Evolutionary conservation across 2,797 vertebrate genomes (phyloP), one percentile per base, ranked within the genome.

Genomic region (Cheirogaleus major): DNA sequence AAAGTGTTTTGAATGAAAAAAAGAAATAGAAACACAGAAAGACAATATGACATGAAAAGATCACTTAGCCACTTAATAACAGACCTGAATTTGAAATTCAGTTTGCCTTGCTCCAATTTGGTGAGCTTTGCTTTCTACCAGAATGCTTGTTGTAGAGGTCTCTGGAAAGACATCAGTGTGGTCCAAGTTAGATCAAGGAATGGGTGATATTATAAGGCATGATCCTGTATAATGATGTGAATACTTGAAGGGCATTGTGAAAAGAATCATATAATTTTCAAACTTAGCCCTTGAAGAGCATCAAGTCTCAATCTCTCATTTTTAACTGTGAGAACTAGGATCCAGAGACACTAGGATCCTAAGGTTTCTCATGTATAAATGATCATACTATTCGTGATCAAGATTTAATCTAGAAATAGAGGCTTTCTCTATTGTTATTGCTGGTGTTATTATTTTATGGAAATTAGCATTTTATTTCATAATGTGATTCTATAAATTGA

Each of bases 311-410:
- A 48, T 82, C 14, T 93, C 41, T 97, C 75, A 89, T 80, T 93
- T 91, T 78, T 93, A 95, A 81, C 4, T 86, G 25, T 82, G 78
- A 79, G 30, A 96, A 50, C 41, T 82, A 32, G 85, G 14, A 91
- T 79, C 30, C n/a, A 52, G 69, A 94, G 65, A 82, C 72, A 27
- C 75, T 41, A 41, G 22, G 25, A n/a, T n/a, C 41, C 32, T 38
- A 59, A 82, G 22, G 1, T 81, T 5, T 73, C 35, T 41, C 1
- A 38, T 48, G 87, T 69, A 76, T n/a, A 85, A 18, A 41, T 75
- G 30, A 65, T 87, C 86, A 76, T 48, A 43, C 22, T 57, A 9
- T 75, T 57, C 52, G 30, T 85, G n/a, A 0, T 73, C 17, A 72
- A 18, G 0, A 18, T 83, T 94, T 17, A 84, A 91, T 81, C 80